These are phyloP conservation scores for Crenuchus spilurus DNA, from an alignment of 2,797 vertebrate species.

Conservation along the genomic window DNA sequence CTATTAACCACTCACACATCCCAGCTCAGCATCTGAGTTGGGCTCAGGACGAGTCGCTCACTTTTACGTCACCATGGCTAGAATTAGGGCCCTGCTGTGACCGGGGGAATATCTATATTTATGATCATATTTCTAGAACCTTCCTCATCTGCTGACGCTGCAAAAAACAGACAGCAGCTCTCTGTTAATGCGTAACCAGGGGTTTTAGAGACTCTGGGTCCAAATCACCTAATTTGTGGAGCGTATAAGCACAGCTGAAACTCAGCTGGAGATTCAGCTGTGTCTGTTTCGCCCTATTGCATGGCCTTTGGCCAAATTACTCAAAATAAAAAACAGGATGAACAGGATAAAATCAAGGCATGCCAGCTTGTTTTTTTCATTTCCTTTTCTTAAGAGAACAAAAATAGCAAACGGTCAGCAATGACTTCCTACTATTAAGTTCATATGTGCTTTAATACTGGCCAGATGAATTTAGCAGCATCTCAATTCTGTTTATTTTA, in stretches of 20 bases:
- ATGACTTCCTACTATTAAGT: background rate
- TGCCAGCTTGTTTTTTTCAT: background rate
- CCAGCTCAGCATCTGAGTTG: background rate
- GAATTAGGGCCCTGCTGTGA: slow-evolving; percentile 10
- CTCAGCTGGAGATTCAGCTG: slow-evolving; percentile 17
- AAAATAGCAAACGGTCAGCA: background rate
- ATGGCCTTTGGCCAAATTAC: slow-evolving; percentile 1
- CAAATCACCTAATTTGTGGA: background rate
- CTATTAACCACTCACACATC: slow-evolving; percentile 16
- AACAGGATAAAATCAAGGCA: slow-evolving; percentile 18
- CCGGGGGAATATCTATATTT: slow-evolving; percentile 14
- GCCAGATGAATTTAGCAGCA: background rate
- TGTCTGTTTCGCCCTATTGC: background rate
- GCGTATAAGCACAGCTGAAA: background rate
- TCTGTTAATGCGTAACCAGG: background rate
- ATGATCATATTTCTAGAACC: slow-evolving; percentile 17
- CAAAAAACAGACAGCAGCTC: background rate
- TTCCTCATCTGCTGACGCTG: slow-evolving; percentile 26
- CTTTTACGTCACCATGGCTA: slow-evolving; percentile 17
- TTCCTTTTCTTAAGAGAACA: background rate
- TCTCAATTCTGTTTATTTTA: background rate
- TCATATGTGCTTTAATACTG: background rate
- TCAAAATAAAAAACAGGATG: background rate
- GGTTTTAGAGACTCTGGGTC: background rate
- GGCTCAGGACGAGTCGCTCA: background rate